Conservation (phyloP, 2,888 invertebrate species). For the Ophion costatus region DNA sequence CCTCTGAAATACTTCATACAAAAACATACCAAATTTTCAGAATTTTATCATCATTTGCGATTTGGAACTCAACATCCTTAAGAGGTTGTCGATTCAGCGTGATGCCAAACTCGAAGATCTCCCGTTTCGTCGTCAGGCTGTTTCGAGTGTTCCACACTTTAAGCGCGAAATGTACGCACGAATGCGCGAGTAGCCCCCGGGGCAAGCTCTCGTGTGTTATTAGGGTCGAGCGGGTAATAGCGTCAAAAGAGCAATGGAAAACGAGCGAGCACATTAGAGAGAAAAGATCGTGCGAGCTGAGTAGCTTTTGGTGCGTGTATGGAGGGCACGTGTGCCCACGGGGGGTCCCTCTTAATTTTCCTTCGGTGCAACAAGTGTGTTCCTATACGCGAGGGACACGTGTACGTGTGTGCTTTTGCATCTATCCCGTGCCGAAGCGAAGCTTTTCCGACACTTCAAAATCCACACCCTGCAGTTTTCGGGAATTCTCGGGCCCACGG, state of each 20-base stretch:
- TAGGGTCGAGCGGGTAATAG: conserved; percentile 49
- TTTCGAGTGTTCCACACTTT: conserved; percentile 44
- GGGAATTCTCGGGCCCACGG: conserved; percentile 42
- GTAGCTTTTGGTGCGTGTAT: conserved; percentile 66
- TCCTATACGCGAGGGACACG: conserved; percentile 69
- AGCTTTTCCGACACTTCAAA: conserved; percentile 34
- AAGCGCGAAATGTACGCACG: conserved; percentile 21
- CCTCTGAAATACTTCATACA: no score
- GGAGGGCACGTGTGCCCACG: conserved; percentile 79
- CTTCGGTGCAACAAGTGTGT: conserved; percentile 80
- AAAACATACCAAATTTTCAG: no score
- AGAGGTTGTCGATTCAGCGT: conserved; percentile 31
- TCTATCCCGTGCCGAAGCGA: conserved; percentile 35
- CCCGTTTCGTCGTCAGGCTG: conserved; percentile 34
- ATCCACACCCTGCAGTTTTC: conserved; percentile 44
- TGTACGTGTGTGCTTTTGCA: conserved; percentile 55
- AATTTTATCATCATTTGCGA: no score
- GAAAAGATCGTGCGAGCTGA: conserved; percentile 41
- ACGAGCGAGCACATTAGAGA: conserved; percentile 34
- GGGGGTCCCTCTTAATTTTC: conserved; percentile 78
- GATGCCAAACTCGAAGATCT: conserved; percentile 12
- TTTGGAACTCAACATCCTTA: no score
- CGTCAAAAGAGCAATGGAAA: conserved; percentile 50
- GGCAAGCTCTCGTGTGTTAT: conserved; percentile 35
- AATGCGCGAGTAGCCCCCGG: conserved; percentile 26